phyloP scores from a whole-genome alignment of 53 echinoderm and acorn worm genomes.

The Apostichopus leukothele region DNA sequence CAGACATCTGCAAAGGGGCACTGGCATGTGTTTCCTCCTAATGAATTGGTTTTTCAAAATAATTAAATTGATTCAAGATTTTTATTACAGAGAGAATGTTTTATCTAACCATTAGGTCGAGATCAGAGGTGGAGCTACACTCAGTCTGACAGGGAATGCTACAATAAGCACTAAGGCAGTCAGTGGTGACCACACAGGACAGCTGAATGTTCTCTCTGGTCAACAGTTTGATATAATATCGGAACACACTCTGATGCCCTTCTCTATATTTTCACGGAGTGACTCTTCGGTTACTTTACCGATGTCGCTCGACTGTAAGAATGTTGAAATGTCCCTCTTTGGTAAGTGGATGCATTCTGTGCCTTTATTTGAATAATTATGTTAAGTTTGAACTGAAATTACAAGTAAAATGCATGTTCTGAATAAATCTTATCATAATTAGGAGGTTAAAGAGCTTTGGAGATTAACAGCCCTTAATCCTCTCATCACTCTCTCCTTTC shows the following conservation, averaged over 20 bases:
- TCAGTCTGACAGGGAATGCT: slow-evolving; percentile 46
- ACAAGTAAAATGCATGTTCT: too few species aligned
- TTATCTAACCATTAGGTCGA: slow-evolving; percentile 36
- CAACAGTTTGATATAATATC: slow-evolving; percentile 56
- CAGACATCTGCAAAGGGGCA: too few species aligned
- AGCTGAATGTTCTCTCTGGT: slow-evolving; percentile 56
- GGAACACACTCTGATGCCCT: slow-evolving; percentile 61
- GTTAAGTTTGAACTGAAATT: neutral
- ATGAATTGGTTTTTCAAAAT: too few species aligned
- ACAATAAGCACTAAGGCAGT: slow-evolving; percentile 45
- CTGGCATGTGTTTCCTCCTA: too few species aligned
- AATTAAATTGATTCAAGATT: too few species aligned
- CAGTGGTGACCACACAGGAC: slow-evolving; percentile 76
- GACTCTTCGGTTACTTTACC: slow-evolving; percentile 62
- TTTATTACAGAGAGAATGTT: too few species aligned
- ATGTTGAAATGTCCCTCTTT: slow-evolving; percentile 71
- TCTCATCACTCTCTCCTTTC: too few species aligned
- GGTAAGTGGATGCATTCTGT: slow-evolving; percentile 34
- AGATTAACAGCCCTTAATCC: too few species aligned
- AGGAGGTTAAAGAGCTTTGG: too few species aligned
- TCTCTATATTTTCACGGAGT: slow-evolving; percentile 63
- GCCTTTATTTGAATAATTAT: too few species aligned
- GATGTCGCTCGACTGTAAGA: slow-evolving; percentile 71
- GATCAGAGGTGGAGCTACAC: slow-evolving; percentile 59
- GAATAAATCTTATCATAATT: too few species aligned